Evolutionary conservation across 2,113 vertebrate species (phyloP), one percentile per base, ranked within the genome.

Genomic region (Pachyramphus minor): DNA sequence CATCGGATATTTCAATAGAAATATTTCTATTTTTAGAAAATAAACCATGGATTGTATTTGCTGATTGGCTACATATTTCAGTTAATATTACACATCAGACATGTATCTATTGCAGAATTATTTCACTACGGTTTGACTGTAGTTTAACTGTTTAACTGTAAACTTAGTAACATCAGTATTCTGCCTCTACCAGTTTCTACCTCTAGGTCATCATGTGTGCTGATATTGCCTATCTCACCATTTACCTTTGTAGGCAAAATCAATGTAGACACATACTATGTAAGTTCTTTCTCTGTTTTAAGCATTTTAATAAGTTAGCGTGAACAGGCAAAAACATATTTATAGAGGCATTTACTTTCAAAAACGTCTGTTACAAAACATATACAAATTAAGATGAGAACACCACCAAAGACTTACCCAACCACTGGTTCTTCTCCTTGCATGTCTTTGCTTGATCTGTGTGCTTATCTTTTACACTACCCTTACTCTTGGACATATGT

Each of bases 201-300:
- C 18, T 75, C 20, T 62, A 37, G 12, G 31, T 73, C 19, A 14
- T 91, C 17, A 31, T 5, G 4, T 49, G 27, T 82, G 62, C 11
- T 11, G 7, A 20, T 22, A n/a, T n/a, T n/a, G n/a, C n/a, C n/a
- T n/a, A 27, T 27, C 12, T 88, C 44, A 52, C 4, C 13, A 25
- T 66, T 41, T 52, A 53, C 31, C 31, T 85, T 60, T 79, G 49
- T 25, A 52, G 41, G 42, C 0, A 11, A 96, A 44, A 84, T 52
- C 22, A 35, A 59, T 2, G 21, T 56, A 25, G 23, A 15, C 8
- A 33, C 0, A 0, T 41, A 45, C 11, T 50, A 2, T 16, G 8
- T 8, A 60, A 64, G 17, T 31, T 17, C 5, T 28, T 49, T 47
- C 31, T 49, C 66, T 60, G 11, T 42, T 87, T 72, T 60, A 82